These are phyloP conservation scores for Chauna torquata DNA, from an alignment of 2,113 vertebrate genomes.

Conservation along the genomic window DNA sequence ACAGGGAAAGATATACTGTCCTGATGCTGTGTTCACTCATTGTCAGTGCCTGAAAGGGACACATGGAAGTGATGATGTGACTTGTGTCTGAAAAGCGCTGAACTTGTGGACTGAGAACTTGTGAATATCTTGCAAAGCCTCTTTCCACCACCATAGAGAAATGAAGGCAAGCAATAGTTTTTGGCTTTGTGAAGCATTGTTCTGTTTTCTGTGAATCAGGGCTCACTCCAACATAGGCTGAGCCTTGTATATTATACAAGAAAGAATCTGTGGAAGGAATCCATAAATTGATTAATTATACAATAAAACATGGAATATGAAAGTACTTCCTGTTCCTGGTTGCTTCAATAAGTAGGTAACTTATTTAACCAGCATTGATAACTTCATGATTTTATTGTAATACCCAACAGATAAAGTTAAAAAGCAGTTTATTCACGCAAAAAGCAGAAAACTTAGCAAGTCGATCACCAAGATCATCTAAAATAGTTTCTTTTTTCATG, in stretches of 20 bases:
- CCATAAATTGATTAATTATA: not conserved
- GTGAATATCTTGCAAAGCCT: not conserved
- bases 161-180: not conserved
- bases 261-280: not conserved
- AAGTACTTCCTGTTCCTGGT: not conserved
- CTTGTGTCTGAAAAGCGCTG: not conserved
- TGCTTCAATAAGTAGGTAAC: not conserved
- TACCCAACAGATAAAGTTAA: not conserved
- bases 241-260: not conserved
- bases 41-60: not conserved
- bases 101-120: not conserved
- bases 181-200: not conserved
- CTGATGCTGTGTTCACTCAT: not conserved
- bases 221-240: not conserved
- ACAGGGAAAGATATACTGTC: accelerated
- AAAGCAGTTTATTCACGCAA: not conserved
- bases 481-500: not conserved
- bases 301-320: not conserved
- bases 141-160: not conserved
- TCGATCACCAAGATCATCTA: not conserved
- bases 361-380: not conserved
- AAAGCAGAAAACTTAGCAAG: not conserved
- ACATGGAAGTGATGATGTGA: not conserved
- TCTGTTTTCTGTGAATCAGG: not conserved
- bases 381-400: not conserved